Evolutionary conservation across 2,113 vertebrate genomes (phyloP), one percentile per base, ranked within the genome.

Genomic region (Rhinoptilus africanus): DNA sequence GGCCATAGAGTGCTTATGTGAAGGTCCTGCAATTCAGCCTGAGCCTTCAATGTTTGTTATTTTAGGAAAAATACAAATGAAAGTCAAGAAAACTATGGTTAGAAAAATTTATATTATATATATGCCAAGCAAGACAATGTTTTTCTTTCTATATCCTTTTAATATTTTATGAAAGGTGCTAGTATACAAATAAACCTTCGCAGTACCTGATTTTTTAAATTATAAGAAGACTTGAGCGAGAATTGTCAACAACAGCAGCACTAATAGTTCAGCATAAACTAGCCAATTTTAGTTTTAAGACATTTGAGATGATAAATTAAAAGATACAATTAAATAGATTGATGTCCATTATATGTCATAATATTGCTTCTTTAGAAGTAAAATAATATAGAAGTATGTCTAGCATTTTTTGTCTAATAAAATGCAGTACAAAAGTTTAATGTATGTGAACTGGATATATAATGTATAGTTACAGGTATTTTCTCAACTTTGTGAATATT

Each of bases 11-110:
- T 96, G 97, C 69, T 97, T 98, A 50, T 23, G 72, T 11, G 67
- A 77, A 64, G 60, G 93, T 34, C 74, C 37, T 24, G 78, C 37
- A 60, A 84, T 17, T 53, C 97, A 74, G 12, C 96, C 97, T 57
- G 93, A 97, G 5, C 60, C 97, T 64, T 54, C 81, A n/a, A 28
- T 87, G 41, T 96, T 95, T 83, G 88, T 92, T 76, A 77, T 98
- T 21, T 95, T 98, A 93, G 98, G 98, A 91, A 98, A 98, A 97
- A 97, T 97, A 19, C 97, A 98, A 93, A 98, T 98, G 98, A 99
- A 98, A 93, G 98, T 98, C 63, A 94, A 94, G 81, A 98, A 89
- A 88, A 96, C 88, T 54, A 97, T 98, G 97, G 98, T 99, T 85
- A 94, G 84, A 81, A 82, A 91, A 60, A 37, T 72, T 74, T 89